A percentile compares a stretch with the other conserved stretches of the same genome.
Evolutionary conservation across 1,140 invertebrate species (phyloP).

Genomic region (Saccostrea glomerata): DNA sequence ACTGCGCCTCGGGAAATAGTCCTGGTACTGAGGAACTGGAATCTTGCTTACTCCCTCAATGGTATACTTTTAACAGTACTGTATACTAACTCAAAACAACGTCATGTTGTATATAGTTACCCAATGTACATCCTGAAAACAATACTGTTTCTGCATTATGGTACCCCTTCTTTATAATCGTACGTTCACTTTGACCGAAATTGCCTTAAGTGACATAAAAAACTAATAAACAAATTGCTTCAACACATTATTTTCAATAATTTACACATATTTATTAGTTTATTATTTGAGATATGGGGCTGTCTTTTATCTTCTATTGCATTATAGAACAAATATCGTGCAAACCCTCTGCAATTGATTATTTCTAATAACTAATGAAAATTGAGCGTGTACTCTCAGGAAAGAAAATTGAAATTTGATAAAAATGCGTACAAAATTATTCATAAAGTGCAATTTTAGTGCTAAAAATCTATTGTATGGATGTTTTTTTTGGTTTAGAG

Average conservation of each 20-base stretch:
- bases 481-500: no score
- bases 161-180: not conserved
- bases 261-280: not conserved
- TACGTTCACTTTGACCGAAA: not conserved
- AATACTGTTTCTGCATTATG: not conserved
- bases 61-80: no score
- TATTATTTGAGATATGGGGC: not conserved
- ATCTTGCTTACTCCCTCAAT: no score
- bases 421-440: not conserved
- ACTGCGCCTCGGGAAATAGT: no score
- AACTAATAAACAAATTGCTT: not conserved
- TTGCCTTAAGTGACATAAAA: not conserved
- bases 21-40: no score
- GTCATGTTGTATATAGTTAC: not conserved
- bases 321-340: conserved; percentile 1
- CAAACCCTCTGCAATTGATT: not conserved
- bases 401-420: not conserved
- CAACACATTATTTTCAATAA: not conserved
- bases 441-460: not conserved
- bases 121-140: not conserved
- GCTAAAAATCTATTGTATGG: no score
- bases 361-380: conserved; percentile 19
- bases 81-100: no score
- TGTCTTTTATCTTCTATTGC: not conserved
- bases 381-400: not conserved